These are phyloP conservation scores for Lophura swinhoii DNA, from an alignment of 2,797 vertebrate species.

Conservation along the genomic window DNA sequence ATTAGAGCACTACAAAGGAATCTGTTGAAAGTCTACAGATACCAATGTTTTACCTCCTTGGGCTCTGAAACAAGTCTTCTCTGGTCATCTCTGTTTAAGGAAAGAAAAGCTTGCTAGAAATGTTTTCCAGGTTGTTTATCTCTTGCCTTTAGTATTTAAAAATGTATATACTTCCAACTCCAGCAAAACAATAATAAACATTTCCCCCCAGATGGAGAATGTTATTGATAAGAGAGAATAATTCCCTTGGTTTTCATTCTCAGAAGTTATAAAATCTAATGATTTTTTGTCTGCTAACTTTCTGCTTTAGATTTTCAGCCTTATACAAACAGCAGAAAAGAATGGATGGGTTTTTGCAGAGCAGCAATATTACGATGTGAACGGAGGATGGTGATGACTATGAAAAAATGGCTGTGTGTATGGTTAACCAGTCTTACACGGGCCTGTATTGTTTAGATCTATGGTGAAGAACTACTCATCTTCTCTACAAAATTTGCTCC, in stretches of 20 bases:
- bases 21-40: neutral
- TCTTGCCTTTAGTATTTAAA: neutral
- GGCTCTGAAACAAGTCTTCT: neutral
- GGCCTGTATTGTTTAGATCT: neutral
- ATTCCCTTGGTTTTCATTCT: neutral
- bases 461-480: neutral
- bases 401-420: fast-evolving
- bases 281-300: neutral
- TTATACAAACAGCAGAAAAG: neutral
- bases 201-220: neutral
- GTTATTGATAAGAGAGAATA: neutral
- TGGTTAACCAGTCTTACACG: neutral
- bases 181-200: neutral
- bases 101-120: neutral
- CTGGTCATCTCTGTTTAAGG: neutral
- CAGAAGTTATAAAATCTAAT: neutral
- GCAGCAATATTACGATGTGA: neutral
- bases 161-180: neutral
- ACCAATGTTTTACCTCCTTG: neutral
- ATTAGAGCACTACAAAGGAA: neutral
- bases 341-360: neutral
- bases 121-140: neutral
- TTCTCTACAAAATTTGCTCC: neutral
- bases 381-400: neutral
- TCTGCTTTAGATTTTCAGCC: neutral